Evolutionary conservation across 2,888 invertebrate genomes (phyloP).

Genomic region (Drosophila koepferae): DNA sequence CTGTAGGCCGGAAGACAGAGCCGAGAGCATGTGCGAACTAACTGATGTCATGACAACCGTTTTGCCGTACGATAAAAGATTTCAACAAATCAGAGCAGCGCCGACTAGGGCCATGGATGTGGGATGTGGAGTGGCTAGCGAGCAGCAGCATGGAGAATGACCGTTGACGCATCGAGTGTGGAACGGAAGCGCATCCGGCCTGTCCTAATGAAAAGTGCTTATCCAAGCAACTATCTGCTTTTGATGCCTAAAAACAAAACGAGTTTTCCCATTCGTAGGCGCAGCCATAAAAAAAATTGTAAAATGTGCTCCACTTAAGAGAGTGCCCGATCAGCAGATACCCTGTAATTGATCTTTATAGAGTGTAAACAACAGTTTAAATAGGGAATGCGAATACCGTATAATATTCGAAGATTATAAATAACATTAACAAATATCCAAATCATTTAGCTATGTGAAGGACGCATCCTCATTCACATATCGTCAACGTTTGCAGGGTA

Average conservation of each 20-base stretch:
- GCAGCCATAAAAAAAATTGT: slow-evolving; percentile 17
- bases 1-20: not conserved
- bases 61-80: slow-evolving; percentile 71
- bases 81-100: slow-evolving; percentile 72
- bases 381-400: not conserved
- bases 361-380: not conserved
- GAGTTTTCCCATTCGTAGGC: slow-evolving; percentile 52
- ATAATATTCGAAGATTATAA: too few relatives aligned
- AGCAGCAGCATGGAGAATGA: not conserved
- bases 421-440: too few relatives aligned
- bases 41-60: slow-evolving; percentile 66
- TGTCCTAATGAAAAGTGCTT: slow-evolving; percentile 76
- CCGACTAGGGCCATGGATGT: not conserved
- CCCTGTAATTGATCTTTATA: not conserved
- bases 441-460: too few relatives aligned
- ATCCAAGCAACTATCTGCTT: slow-evolving; percentile 73
- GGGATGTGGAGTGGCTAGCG: slow-evolving; percentile 9
- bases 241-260: slow-evolving; percentile 70
- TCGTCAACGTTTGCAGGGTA: not conserved
- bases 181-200: slow-evolving; percentile 54
- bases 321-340: not conserved
- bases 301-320: not conserved
- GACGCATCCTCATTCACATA: not conserved
- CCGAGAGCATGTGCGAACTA: slow-evolving; percentile 10
- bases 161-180: slow-evolving; percentile 46